Percentiles rank a stretch among this genome's conserved stretches.
These are phyloP conservation scores for Drosophila lacicola DNA, from an alignment of 2,888 invertebrate genomes.

Conservation along the genomic window DNA sequence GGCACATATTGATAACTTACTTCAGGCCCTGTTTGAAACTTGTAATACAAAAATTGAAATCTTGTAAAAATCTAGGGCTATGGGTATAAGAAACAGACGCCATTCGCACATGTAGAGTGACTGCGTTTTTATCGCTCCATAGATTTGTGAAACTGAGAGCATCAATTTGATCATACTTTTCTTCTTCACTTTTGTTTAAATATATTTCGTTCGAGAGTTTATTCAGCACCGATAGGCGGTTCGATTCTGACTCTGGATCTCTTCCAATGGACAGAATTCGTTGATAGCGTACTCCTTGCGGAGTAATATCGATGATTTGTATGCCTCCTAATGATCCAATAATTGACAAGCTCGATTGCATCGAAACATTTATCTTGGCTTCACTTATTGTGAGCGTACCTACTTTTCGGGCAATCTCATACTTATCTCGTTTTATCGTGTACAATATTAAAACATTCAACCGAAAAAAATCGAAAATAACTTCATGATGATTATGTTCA, in stretches of 20 bases:
- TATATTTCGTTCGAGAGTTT: conserved; percentile 85
- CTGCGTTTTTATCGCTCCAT: conserved; percentile 79
- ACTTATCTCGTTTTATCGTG: conserved; percentile 90
- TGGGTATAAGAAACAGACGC: conserved; percentile 98
- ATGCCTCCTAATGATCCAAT: conserved; percentile 96
- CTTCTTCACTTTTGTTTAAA: conserved; percentile 75
- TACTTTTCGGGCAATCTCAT: conserved; percentile 92
- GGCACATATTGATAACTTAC: conserved; percentile 62
- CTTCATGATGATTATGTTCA: conserved; percentile 88
- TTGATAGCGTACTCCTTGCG: conserved; percentile 93
- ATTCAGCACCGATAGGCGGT: conserved; percentile 80
- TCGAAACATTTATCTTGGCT: conserved; percentile 94
- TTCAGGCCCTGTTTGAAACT: conserved; percentile 93
- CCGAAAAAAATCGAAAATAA: conserved; percentile 96
- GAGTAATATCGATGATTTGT: conserved; percentile 94
- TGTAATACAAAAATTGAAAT: conserved; percentile 94
- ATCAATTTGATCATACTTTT: conserved; percentile 81
- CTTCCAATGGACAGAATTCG: conserved; percentile 94
- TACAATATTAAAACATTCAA: conserved; percentile 94
- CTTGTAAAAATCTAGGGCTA: conserved; percentile 93
- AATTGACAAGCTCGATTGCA: conserved; percentile 87
- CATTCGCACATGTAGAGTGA: conserved; percentile 87
- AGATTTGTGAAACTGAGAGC: conserved; percentile 84
- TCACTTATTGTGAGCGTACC: conserved; percentile 97
- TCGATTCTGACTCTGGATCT: conserved; percentile 86